Evolutionary conservation across 2,797 vertebrate species (phyloP).

Genomic region (Pyrocephalus nanus): DNA sequence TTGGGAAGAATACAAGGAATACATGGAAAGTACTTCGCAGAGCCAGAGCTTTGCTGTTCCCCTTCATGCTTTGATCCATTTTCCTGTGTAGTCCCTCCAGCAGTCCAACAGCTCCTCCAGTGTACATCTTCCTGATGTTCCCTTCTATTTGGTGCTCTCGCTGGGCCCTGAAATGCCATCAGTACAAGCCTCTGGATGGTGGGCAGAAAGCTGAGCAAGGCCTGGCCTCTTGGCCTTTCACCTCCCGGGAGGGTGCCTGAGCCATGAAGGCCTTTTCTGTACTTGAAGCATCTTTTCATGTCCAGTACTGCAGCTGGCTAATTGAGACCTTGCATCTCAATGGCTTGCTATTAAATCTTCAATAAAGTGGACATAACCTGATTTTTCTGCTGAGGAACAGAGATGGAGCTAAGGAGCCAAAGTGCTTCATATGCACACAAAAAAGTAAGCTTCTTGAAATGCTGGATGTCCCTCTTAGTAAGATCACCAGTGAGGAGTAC

Average conservation of each 20-base stretch:
- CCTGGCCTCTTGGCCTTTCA: background rate
- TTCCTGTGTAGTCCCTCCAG: background rate
- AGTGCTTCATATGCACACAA: background rate
- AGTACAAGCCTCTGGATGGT: background rate
- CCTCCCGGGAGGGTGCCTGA: background rate
- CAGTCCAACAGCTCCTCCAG: background rate
- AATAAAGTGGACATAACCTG: background rate
- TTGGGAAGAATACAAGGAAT: background rate
- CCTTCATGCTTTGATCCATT: background rate
- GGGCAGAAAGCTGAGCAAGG: background rate
- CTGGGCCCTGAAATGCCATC: background rate
- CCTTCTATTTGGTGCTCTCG: background rate
- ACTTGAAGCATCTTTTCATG: background rate
- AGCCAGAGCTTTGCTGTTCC: background rate
- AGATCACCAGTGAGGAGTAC: background rate
- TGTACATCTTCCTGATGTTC: background rate
- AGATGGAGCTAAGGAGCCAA: background rate
- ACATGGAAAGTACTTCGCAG: accelerated
- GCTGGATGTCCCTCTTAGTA: background rate
- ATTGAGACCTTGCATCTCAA: background rate
- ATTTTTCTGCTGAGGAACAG: background rate
- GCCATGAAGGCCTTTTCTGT: background rate
- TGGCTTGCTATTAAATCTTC: background rate
- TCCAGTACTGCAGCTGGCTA: background rate
- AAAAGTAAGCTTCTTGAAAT: background rate